These are phyloP conservation scores for Venturia canescens DNA, from an alignment of 1,140 invertebrate species.

Conservation along the genomic window DNA sequence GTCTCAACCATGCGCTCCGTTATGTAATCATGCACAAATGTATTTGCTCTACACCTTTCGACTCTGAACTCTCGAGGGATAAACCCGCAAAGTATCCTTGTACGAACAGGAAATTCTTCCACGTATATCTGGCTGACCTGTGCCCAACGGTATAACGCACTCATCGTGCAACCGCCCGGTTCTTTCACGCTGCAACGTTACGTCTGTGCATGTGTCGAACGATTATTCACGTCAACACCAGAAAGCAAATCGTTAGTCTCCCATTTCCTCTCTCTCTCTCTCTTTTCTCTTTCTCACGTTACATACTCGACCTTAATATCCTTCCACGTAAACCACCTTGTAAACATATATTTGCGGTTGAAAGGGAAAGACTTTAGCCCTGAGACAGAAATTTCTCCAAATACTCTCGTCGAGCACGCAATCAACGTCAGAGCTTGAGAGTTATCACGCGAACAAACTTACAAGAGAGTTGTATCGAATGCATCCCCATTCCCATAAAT, in stretches of 20 bases:
- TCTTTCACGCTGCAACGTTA: no score
- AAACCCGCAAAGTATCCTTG: background rate
- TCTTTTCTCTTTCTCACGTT: constrained; percentile 3
- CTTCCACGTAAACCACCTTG: background rate
- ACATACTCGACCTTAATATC: constrained; percentile 16
- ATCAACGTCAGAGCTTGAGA: constrained; percentile 10
- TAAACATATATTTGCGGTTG: constrained; percentile 2
- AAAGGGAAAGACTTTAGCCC: background rate
- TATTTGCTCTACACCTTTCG: background rate
- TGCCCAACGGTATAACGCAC: no score
- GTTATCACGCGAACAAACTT: constrained; percentile 24
- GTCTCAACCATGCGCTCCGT: background rate
- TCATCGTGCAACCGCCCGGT: no score
- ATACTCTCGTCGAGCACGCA: constrained; percentile 14
- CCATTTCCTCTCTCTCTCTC: background rate
- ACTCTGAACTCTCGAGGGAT: background rate
- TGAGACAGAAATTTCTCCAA: background rate
- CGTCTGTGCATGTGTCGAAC: no score
- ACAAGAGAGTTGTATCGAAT: background rate
- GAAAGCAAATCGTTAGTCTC: constrained; percentile 13
- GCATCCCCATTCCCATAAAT: constrained; percentile 8
- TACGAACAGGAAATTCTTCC: background rate
- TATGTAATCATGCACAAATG: constrained; percentile 9
- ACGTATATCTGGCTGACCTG: background rate
- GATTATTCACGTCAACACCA: constrained; percentile 16